phyloP scores from a whole-genome alignment of 2,888 invertebrate genomes.

The Drosophila buzzatii region DNA sequence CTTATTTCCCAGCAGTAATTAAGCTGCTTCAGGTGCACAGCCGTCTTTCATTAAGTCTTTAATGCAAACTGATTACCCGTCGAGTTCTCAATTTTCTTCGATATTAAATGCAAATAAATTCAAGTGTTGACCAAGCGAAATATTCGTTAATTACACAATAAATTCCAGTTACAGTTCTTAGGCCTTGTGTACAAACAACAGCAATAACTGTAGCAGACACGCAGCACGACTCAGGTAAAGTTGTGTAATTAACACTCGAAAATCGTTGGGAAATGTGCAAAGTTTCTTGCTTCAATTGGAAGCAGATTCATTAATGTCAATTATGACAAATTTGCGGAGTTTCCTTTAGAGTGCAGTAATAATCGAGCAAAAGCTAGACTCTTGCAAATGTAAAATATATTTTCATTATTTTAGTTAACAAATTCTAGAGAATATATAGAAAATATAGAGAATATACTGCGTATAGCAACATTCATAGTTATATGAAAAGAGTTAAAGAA shows the following conservation, averaged over 20 bases:
- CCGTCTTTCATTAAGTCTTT: conserved; percentile 43
- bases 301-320: neutral
- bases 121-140: conserved; percentile 27
- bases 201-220: neutral
- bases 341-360: neutral
- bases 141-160: conserved; percentile 25
- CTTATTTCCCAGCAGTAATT: conserved; percentile 63
- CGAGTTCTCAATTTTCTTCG: neutral
- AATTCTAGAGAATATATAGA: too few species aligned
- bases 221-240: neutral
- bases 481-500: too few species aligned
- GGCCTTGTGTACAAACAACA: neutral
- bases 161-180: conserved; percentile 5
- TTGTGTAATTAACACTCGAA: conserved; percentile 4
- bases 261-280: neutral
- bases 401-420: too few species aligned
- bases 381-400: neutral
- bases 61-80: conserved; percentile 41
- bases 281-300: neutral
- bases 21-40: conserved; percentile 53
- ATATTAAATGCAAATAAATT: conserved; percentile 33
- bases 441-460: too few species aligned
- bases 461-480: too few species aligned
- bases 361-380: neutral
- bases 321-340: neutral